Base-by-base conservation (phyloP, 2,113 vertebrate species). In the Corythoichthys haematopterus region DNA sequence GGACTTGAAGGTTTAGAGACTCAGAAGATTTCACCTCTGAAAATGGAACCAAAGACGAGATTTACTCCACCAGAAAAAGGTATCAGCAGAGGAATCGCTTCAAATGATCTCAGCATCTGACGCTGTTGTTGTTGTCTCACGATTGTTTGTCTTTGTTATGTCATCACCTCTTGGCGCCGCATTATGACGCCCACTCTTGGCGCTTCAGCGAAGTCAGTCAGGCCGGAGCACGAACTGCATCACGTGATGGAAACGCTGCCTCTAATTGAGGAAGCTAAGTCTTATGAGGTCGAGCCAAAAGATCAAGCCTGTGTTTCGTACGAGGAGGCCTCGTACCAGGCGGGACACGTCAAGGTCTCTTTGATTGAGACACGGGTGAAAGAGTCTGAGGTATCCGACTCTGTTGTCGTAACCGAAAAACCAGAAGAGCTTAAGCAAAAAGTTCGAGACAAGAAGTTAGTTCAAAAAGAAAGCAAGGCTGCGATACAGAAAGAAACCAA, bases 91-190 rank as follows among this genome's bases (percentile, higher is more conserved):
- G 35, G 59, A 57, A 70, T 36, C 15, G 9, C 51, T 72, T 66
- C 64, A 63, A 68, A 76, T 75, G 65, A 65, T 74, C 58, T 73
- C 51, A 57, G 15, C 13, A 53, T 66, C 65, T 12, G 48, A 45
- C 38, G 7, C 58, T 56, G 74, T 33, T 51, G 58, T 68, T 58
- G 68, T 10, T 71, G 40, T 74, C 73, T 88, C 84, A 88, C 76
- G 35, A 62, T 72, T 75, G 68, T 66, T 68, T 85, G 80, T 85
- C 55, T 84, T 66, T 88, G 68, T 87, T 69, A 70, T 81, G 62
- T 80, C 52, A 1, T 87, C 57, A 82, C 62, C 69, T 88, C 85
- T 89, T 88, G 85, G 83, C 83, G 85, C 78, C 82, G 74, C 66
- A 35, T 9, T 65, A 85, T 87, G 85, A 81, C 85, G 88, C 84